These are phyloP conservation scores for Crioceris asparagi DNA, from an alignment of 2,888 invertebrate species.

Conservation along the genomic window DNA sequence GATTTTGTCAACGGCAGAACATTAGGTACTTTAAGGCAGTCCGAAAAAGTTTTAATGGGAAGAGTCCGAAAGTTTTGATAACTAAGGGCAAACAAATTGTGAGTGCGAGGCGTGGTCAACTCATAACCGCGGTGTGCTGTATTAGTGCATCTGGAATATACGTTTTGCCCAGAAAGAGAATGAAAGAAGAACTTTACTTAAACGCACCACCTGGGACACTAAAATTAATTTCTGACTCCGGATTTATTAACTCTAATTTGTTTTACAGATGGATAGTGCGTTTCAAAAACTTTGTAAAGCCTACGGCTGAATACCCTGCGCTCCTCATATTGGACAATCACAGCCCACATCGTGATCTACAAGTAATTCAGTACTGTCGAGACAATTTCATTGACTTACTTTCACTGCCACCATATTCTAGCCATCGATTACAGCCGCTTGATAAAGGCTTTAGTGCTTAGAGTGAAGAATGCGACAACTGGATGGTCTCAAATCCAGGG, in stretches of 20 bases:
- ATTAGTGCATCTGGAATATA: constrained; percentile 28
- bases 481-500: too few species aligned
- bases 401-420: constrained; percentile 8
- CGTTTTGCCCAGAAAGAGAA: constrained; percentile 29
- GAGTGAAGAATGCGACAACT: too few species aligned
- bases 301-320: constrained; percentile 2
- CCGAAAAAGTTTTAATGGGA: neutral
- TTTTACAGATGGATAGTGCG: constrained; percentile 20
- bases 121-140: constrained; percentile 30
- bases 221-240: constrained; percentile 23
- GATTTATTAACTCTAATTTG: constrained; percentile 27
- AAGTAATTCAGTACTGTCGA: constrained; percentile 3
- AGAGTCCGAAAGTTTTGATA: constrained; percentile 25
- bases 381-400: constrained; percentile 5
- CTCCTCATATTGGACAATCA: constrained; percentile 9
- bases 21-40: too few species aligned
- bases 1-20: too few species aligned
- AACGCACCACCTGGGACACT: constrained; percentile 30
- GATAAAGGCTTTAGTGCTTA: constrained; percentile 7
- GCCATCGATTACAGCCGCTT: too few species aligned
- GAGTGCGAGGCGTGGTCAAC: constrained; percentile 30
- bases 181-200: constrained; percentile 24
- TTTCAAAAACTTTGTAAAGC: constrained; percentile 8
- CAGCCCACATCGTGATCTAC: constrained; percentile 5
- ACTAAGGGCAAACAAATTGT: constrained; percentile 33